phyloP scores from a whole-genome alignment of 2,797 vertebrate genomes.

The Myotis findleyi region DNA sequence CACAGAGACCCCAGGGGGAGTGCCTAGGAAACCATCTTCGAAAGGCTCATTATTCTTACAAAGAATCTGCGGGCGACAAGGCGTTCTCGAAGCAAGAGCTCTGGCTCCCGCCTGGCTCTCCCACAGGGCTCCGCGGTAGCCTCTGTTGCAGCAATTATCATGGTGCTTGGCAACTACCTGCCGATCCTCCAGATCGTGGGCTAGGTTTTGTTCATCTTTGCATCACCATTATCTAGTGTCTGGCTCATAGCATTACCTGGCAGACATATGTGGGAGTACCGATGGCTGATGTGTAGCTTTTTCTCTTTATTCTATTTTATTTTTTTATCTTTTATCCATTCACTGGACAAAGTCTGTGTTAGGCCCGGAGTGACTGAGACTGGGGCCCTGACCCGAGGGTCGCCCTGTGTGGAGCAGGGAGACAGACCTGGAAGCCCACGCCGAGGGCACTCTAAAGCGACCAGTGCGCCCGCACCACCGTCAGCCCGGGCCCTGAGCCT shows the following conservation, averaged over 20 bases:
- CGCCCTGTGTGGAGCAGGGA: not conserved
- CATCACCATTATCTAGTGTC: not conserved
- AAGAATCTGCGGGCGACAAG: conserved; percentile 29
- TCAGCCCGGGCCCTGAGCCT: not conserved
- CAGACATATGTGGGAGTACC: not conserved
- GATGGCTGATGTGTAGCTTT: not conserved
- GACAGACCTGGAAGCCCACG: not conserved
- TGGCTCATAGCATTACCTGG: not conserved
- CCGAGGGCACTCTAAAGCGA: accelerated
- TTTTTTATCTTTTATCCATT: conserved; percentile 27
- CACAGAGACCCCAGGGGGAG: not conserved
- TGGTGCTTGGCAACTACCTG: not conserved
- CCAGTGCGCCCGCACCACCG: accelerated
- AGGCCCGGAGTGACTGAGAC: not conserved
- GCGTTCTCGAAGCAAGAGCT: not conserved
- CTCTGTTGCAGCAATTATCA: not conserved
- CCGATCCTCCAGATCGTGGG: not conserved
- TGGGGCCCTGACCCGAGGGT: not conserved
- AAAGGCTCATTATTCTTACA: conserved; percentile 11
- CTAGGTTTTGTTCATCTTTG: not conserved
- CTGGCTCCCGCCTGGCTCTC: not conserved
- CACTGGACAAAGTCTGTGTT: not conserved
- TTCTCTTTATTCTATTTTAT: conserved; percentile 16
- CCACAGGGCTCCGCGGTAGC: not conserved
- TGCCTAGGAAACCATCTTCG: conserved; percentile 1